Evolutionary conservation across 2,113 vertebrate genomes (phyloP), one percentile per base, ranked within the genome.

Genomic region (Trogon surrucura): DNA sequence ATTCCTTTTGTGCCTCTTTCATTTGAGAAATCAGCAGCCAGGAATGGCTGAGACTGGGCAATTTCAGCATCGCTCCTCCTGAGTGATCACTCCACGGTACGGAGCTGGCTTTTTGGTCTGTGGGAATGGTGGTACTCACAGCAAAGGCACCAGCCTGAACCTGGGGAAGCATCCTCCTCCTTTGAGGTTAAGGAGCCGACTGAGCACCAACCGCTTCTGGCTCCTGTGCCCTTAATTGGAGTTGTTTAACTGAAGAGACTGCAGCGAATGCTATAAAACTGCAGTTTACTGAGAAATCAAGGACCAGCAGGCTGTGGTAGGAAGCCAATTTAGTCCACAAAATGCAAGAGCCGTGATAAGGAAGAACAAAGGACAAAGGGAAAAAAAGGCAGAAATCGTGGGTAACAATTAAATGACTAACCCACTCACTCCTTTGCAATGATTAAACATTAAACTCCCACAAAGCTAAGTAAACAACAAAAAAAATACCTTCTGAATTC

Each of bases 361-460:
- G 83, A 93, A 89, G 89, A 94, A 95, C 95, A 96, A 95, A 96
- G 93, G 78, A 97, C 94, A 95, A 88, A 93, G 67, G 66, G 78
- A 65, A 71, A 88, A 41, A 67, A 72, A 93, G 74, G 81, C 87
- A 93, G 87, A 94, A 97, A 73, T 47, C 66, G 11, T 19, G 36
- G 81, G 89, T 96, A 88, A 62, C 94, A 92, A 80, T 95, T 89
- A 65, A 6, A 58, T 92, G 91, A 95, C 84, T 96, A 91, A 94
- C 87, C 70, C 80, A 54, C 91, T 81, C 72, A 5, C 65, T 87
- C 78, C 87, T 85, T 74, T 89, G 74, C 87, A 50, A n/a, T 3
- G 74, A 96, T 97, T 96, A 96, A 97, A 96, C 81, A 95, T 95
- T 96, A 95, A 97, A 88, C 93, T 91, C 84, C 89, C 66, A 82